phyloP scores from a whole-genome alignment of 2,113 vertebrate genomes.

The Brachypodius melanocephalos region DNA sequence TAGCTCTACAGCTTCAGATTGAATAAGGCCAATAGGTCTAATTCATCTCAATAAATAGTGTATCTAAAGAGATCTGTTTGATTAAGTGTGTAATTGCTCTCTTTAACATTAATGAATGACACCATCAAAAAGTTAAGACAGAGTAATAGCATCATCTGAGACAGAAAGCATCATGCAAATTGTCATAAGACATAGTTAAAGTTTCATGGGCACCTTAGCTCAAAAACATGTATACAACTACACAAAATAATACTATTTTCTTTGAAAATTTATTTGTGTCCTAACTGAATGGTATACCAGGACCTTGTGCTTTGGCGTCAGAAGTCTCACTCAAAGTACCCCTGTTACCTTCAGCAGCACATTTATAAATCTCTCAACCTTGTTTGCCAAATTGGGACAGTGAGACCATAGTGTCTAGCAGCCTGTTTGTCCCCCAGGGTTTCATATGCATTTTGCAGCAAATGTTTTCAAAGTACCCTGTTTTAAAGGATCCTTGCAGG shows the following conservation, averaged over 20 bases:
- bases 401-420: not conserved
- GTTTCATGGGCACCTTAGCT: not conserved
- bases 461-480: constrained; percentile 19
- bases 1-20: not conserved
- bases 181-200: not conserved
- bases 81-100: not conserved
- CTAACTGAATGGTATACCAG: not conserved
- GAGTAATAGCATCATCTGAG: not conserved
- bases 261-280: not conserved
- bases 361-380: not conserved
- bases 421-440: not conserved
- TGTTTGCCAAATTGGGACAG: not conserved
- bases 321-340: not conserved
- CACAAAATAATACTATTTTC: not conserved
- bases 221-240: not conserved
- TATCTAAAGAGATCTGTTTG: not conserved
- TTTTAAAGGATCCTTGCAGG: constrained; percentile 27
- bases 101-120: not conserved
- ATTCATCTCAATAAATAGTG: not conserved
- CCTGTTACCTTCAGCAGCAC: not conserved
- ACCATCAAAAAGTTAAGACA: not conserved
- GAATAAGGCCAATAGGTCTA: not conserved
- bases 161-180: not conserved
- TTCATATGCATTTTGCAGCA: not conserved
- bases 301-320: not conserved